These are phyloP conservation scores for Catharus bicknelli DNA, from an alignment of 2,113 vertebrate species.

Conservation along the genomic window DNA sequence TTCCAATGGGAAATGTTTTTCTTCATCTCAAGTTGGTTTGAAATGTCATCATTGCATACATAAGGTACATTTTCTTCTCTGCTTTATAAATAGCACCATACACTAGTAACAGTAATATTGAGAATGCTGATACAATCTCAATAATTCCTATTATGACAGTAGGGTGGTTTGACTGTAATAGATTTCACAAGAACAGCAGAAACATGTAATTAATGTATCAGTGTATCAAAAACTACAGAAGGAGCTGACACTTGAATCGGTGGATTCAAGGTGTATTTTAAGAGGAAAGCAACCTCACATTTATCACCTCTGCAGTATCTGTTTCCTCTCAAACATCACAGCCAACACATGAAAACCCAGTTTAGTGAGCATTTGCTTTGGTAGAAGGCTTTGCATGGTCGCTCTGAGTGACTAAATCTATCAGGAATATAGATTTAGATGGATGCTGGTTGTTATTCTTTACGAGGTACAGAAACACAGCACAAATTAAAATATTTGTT, in stretches of 20 bases:
- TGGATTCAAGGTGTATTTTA: background rate
- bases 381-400: background rate
- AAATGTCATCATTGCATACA: background rate
- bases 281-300: background rate
- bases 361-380: background rate
- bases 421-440: background rate
- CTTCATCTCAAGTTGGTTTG: background rate
- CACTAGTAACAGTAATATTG: background rate
- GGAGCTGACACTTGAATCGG: background rate
- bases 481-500: background rate
- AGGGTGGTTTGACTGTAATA: background rate
- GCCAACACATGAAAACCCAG: background rate
- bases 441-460: background rate
- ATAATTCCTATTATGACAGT: background rate
- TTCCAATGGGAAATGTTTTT: background rate
- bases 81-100: background rate
- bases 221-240: background rate
- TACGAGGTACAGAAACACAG: background rate
- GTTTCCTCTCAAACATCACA: background rate
- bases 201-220: background rate
- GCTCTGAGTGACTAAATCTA: background rate
- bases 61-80: background rate
- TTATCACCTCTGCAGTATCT: background rate
- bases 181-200: background rate
- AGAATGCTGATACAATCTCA: background rate